phyloP scores from a whole-genome alignment of 2,113 vertebrate genomes.

The Phyllostomus discolor region DNA sequence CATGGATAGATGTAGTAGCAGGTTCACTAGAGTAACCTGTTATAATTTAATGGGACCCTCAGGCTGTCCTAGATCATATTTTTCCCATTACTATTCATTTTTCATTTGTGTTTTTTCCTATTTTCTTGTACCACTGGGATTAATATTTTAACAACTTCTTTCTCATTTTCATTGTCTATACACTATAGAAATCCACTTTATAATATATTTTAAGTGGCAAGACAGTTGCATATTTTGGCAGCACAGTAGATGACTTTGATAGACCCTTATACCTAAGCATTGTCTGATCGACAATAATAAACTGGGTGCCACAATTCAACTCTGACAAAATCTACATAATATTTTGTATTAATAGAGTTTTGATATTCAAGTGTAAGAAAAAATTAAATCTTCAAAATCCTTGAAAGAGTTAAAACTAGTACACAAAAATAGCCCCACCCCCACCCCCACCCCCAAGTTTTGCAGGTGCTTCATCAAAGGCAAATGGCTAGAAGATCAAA shows the following conservation, averaged over 20 bases:
- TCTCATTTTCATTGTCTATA: neutral
- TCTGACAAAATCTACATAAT: neutral
- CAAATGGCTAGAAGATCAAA: neutral
- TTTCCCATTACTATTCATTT: neutral
- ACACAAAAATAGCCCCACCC: neutral
- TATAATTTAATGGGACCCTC: neutral
- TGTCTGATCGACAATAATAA: neutral
- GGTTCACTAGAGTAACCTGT: neutral
- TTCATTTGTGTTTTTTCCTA: neutral
- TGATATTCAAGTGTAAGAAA: conserved; percentile 9
- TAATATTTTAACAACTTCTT: neutral
- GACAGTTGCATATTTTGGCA: neutral
- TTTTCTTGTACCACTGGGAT: neutral
- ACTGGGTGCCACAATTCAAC: neutral
- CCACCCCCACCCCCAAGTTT: neutral
- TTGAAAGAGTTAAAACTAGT: neutral
- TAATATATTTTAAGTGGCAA: neutral
- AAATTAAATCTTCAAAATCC: conserved; percentile 5
- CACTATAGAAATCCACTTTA: neutral
- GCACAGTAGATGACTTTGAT: neutral
- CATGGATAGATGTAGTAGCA: neutral
- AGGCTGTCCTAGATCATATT: neutral
- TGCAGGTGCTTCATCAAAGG: neutral
- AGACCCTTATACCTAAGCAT: neutral
- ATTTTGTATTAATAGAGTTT: conserved; percentile 10